phyloP scores from a whole-genome alignment of 2,113 vertebrate genomes.

The Vulpes ferrilata region DNA sequence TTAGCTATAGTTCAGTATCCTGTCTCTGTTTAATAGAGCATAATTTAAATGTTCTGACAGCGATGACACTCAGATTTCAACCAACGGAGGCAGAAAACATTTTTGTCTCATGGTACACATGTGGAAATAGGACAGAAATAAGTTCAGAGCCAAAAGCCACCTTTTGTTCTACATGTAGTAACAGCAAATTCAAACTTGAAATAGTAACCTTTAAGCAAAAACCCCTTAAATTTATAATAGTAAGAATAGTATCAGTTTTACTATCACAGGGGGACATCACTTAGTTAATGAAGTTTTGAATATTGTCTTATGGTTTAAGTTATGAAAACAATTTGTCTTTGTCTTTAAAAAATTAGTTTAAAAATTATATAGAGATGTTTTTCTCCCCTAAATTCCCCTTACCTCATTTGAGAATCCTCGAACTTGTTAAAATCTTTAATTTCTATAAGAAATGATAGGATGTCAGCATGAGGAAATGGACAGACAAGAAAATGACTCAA shows the following conservation, averaged over 20 bases:
- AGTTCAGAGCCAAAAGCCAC: not conserved
- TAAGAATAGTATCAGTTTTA: not conserved
- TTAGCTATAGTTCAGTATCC: not conserved
- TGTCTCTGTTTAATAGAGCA: not conserved
- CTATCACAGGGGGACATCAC: not conserved
- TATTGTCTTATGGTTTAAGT: not conserved
- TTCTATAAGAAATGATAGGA: not conserved
- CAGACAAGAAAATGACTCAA: conserved; percentile 14
- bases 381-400: not conserved
- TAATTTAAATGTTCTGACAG: not conserved
- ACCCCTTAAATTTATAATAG: not conserved
- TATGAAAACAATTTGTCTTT: conserved; percentile 40
- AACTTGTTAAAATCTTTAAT: conserved; percentile 15
- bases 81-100: not conserved
- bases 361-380: not conserved
- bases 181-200: conserved; percentile 36
- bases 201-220: not conserved
- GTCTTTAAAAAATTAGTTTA: not conserved
- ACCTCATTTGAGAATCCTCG: not conserved
- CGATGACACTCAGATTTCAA: not conserved
- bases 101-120: not conserved
- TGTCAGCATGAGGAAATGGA: not conserved
- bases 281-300: conserved; percentile 3
- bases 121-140: conserved; percentile 11
- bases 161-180: not conserved